Base-by-base conservation (phyloP, 2,113 vertebrate species). In the Embiotoca jacksoni region DNA sequence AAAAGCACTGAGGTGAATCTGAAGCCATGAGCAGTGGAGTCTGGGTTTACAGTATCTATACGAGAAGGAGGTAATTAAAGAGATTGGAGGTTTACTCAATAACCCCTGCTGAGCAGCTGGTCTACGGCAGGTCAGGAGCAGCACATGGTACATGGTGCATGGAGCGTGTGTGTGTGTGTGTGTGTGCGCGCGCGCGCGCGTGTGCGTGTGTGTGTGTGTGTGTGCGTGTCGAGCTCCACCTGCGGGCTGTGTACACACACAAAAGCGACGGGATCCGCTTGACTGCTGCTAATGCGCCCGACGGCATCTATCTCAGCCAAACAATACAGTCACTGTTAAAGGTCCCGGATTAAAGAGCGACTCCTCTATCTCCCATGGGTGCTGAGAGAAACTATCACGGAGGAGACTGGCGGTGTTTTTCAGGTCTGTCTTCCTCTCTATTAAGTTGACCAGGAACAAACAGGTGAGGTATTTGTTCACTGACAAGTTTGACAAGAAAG, bases 61-160 rank as follows among this genome's bases (percentile, higher is more conserved):
- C 73, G 82, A 91, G 81, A 55, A 56, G 89, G 85, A 63, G 90
- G 80, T 87, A 89, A 93, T 93, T 92, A 92, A 92, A 90, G 86
- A 89, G 91, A 93, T 90, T 91, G 92, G 89, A 92, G 88, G 90
- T 92, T 92, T 91, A 89, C 84, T 90, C 80, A 86, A 84, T 92
- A 82, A 91, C 88, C 91, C 90, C 88, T 91, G 90, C 87, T 77
- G 90, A 94, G 92, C 92, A 94, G 92, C 92, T 93, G 92, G 87
- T 93, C 82, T 87, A 79, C 52, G 87, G 91, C 87, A 91, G 92
- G 83, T 92, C 92, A 92, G 88, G 72, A 79, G 87, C 91, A 81
- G 91, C 91, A 92, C 92, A 94, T 93, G 92, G 93, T 47, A 86
- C 83, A 83, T 81, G 83, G 77, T 72, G 56, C 3, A 57, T 3